phyloP scores from a whole-genome alignment of 2,888 invertebrate genomes.

The Didymodactylos carnosus region DNA sequence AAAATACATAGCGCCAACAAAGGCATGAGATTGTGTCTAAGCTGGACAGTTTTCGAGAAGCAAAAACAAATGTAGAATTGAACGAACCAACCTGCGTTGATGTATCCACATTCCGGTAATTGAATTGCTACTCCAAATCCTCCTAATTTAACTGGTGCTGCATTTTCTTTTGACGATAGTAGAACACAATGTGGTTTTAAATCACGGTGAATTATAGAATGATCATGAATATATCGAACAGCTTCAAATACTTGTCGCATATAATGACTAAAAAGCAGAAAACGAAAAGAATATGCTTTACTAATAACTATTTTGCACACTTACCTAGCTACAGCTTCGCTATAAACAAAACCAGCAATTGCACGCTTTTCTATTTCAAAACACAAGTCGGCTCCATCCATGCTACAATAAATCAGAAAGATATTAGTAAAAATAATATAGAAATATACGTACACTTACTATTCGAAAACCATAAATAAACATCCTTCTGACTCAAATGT shows the following conservation, averaged over 20 bases:
- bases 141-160: slow-evolving; percentile 87
- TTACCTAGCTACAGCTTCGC: slow-evolving; percentile 74
- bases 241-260: slow-evolving; percentile 94
- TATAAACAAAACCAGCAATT: slow-evolving; percentile 88
- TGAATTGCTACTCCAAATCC: slow-evolving; percentile 59
- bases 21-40: no score
- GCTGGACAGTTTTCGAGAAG: neutral
- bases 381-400: slow-evolving; percentile 94
- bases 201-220: slow-evolving; percentile 89
- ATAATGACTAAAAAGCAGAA: slow-evolving; percentile 49
- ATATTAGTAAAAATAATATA: neutral
- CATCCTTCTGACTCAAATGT: slow-evolving; percentile 95
- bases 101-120: neutral
- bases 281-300: neutral
- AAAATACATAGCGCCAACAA: no score
- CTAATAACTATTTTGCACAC: slow-evolving; percentile 43
- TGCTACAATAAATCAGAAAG: slow-evolving; percentile 45
- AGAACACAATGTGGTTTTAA: slow-evolving; percentile 89
- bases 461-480: slow-evolving; percentile 98
- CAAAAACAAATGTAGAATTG: neutral
- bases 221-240: slow-evolving; percentile 86
- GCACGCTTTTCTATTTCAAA: slow-evolving; percentile 91
- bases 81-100: neutral
- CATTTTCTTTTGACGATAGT: slow-evolving; percentile 83
- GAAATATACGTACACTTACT: slow-evolving; percentile 50